phyloP scores from a whole-genome alignment of 2,113 vertebrate genomes.

The Ceyx margarethae region DNA sequence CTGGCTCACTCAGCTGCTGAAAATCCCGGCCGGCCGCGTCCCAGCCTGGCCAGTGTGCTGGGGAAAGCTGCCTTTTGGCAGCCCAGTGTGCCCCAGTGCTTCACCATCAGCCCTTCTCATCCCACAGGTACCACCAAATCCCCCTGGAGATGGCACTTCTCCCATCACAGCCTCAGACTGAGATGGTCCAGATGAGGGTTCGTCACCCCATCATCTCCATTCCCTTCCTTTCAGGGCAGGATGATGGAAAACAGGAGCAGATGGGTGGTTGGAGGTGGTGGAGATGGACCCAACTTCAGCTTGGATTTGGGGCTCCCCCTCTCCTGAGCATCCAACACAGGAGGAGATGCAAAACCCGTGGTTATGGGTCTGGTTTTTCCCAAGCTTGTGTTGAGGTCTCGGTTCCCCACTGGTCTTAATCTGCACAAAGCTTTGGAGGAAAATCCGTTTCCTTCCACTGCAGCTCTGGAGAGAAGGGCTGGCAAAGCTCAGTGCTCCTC shows the following conservation, averaged over 20 bases:
- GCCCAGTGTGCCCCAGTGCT: fast-evolving
- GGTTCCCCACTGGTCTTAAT: not conserved
- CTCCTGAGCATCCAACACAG: not conserved
- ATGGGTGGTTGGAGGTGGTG: fast-evolving
- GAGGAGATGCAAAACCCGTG: not conserved
- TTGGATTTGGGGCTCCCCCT: not conserved
- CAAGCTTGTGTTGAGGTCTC: fast-evolving
- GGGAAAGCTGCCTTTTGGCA: not conserved
- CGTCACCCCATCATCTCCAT: not conserved
- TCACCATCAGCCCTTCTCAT: not conserved
- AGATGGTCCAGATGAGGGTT: not conserved
- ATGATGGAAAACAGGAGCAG: not conserved
- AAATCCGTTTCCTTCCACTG: not conserved
- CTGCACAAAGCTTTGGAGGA: not conserved
- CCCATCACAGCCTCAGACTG: not conserved
- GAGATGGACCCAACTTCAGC: too few relatives aligned
- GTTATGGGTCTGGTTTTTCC: not conserved
- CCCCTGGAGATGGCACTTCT: fast-evolving
- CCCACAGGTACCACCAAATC: too few relatives aligned
- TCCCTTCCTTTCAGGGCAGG: not conserved
- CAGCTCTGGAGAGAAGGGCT: not conserved
- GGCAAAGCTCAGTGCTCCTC: fast-evolving
- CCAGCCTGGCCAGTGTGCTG: fast-evolving
- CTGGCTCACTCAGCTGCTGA: slow-evolving; percentile 14
- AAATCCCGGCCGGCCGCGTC: not conserved